Evolutionary conservation across 2,797 vertebrate species (phyloP), one percentile per base, ranked within the genome.

Genomic region (Halcyon leucocephala): DNA sequence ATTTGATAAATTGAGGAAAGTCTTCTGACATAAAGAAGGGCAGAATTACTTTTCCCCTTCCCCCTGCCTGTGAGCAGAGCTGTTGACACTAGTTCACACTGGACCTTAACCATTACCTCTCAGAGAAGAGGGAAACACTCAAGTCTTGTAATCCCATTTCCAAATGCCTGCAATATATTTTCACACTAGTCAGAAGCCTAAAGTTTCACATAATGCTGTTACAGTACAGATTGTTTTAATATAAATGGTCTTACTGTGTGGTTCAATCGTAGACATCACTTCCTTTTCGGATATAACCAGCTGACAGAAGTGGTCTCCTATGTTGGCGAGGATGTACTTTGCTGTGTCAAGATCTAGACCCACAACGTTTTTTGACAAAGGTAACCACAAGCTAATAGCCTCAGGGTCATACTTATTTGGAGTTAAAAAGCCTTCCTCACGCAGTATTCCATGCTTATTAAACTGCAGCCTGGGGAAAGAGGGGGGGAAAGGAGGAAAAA

Each of bases 261-360:
- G 98, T 65, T 98, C 98, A 82, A 98, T 97, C 0, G 98, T 98
- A 87, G 98, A 97, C 98, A 98, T 98, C 44, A 98, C 98, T 85
- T 98, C 98, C 89, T 98, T 98, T 46, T 98, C 98, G 73, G 98
- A 98, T 96, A 98, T 98, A 80, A 98, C 98, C 48, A 98, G 98
- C 81, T 98, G 98, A 95, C 98, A 98, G 83, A 98, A 98, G 91
- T 98, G 98, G 90, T 98, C 98, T 95, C 98, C 98, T 51, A 98
- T 98, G 94, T 98, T 98, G 92, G 98, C 98, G 1, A 98, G 94
- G 73, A 98, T 98, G 33, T 98, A 98, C 33, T 98, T 98, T 1
- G 98, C 98, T 22, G 98, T 98, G 95, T 98, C 98, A 11, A 98
- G 95, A 92, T 98, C 98, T 4, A 98, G 97, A 15, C 97, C 98